phyloP scores from a whole-genome alignment of 1,140 invertebrate genomes.

The Drosophila paulistorum region DNA sequence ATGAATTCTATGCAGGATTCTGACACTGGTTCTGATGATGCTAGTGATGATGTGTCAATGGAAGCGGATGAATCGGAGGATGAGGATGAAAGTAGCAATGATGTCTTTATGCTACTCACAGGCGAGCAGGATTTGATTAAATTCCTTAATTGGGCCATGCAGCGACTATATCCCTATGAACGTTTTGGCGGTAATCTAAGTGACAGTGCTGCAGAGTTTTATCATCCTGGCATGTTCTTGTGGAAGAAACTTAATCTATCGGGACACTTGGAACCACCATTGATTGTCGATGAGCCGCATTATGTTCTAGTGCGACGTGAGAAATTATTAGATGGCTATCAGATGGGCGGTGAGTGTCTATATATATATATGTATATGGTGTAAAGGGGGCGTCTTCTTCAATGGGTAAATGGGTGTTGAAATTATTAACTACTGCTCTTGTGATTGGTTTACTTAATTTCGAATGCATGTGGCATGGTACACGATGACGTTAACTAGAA shows the following conservation, averaged over 20 bases:
- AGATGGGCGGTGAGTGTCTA: constrained; percentile 54
- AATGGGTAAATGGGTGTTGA: constrained; percentile 45
- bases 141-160: constrained; percentile 77
- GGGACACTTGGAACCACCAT: constrained; percentile 70
- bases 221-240: constrained; percentile 72
- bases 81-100: constrained; percentile 46
- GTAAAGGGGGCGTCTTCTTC: constrained; percentile 28
- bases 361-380: background rate
- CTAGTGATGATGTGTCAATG: background rate
- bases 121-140: constrained; percentile 74
- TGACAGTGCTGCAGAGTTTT: constrained; percentile 57
- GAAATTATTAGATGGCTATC: constrained; percentile 54
- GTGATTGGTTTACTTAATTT: constrained; percentile 26
- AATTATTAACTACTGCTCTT: constrained; percentile 23
- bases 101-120: constrained; percentile 70
- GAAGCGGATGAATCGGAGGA: constrained; percentile 19
- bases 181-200: constrained; percentile 26
- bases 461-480: background rate
- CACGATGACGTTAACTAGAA: constrained; percentile 5
- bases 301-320: constrained; percentile 75
- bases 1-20: constrained; percentile 52
- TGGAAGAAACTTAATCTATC: constrained; percentile 81
- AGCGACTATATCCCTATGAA: constrained; percentile 65
- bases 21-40: constrained; percentile 6
- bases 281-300: constrained; percentile 76